Conservation (phyloP, 2,113 vertebrate genomes). For the Pogonocichla stellata region DNA sequence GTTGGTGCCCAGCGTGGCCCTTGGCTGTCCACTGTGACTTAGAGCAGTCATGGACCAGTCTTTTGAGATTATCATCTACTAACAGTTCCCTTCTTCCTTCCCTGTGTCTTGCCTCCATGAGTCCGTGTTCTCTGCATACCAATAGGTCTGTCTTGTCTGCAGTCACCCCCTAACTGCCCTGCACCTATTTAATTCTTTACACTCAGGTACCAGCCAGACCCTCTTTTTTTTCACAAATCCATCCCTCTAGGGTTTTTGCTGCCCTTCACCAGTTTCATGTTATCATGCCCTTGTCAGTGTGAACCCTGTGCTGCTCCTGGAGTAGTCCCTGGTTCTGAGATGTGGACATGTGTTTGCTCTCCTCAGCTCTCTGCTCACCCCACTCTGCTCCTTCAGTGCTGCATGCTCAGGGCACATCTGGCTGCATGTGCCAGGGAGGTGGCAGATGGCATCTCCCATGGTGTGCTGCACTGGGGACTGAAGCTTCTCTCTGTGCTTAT, state of each 20-base stretch:
- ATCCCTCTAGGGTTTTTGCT: background rate
- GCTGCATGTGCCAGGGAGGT: rapidly evolving
- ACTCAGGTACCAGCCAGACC: background rate
- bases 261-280: background rate
- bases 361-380: background rate
- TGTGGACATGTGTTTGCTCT: background rate
- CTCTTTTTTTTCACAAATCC: background rate
- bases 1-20: background rate
- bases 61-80: background rate
- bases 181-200: background rate
- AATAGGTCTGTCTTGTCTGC: background rate
- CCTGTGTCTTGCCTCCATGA: background rate
- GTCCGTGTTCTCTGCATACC: background rate
- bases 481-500: background rate
- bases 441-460: background rate
- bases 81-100: background rate
- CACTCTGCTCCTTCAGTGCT: background rate
- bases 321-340: background rate
- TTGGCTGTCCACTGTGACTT: background rate
- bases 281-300: background rate
- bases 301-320: background rate
- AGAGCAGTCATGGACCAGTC: background rate
- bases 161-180: background rate
- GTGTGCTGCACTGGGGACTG: background rate
- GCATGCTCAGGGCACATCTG: background rate